Evolutionary conservation across 2,113 vertebrate species (phyloP), one percentile per base, ranked within the genome.

Genomic region (Pteruthius melanotis): DNA sequence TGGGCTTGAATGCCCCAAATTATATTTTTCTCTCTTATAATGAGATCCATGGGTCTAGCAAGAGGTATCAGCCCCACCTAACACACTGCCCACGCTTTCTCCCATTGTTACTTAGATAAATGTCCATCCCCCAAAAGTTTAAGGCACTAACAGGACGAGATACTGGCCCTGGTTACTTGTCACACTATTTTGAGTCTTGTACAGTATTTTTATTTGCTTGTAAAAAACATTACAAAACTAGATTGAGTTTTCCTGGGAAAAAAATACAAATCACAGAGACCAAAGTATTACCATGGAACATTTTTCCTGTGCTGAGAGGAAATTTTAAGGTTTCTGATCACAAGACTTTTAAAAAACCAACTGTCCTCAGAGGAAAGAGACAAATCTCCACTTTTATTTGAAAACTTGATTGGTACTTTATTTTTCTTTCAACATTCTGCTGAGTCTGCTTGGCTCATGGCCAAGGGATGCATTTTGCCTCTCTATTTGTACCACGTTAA

Each of bases 311-410:
- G 45, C 35, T 10, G 6, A 78, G 47, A 78, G 23, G 39, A 78
- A 70, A 65, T 80, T 72, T 90, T 77, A 59, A 94, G 39, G 75
- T 63, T 95, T 88, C 85, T 83, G 37, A 52, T 92, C 79, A 90
- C 54, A 74, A 83, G 71, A 70, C 79, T 64, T 77, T 60, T 60
- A 70, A 71, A 81, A 83, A 89, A 31, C 30, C 64, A 83, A 20
- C 47, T 56, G 47, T 15, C 49, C 89, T 92, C 72, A 83, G 80
- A 95, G 86, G 44, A 89, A 90, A 92, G 56, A 83, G 86, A 86
- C 83, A 87, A 70, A 96, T 96, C 74, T 87, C 60, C 61, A 65
- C 65, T 96, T 91, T 87, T 92, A 94, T 86, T 94, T 95, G 60
- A 71, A 68, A 75, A 76, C 77, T 88, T 85, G 77, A 78, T 89